Evolutionary conservation across 2,797 vertebrate genomes (phyloP), one percentile per base, ranked within the genome.

Genomic region (Cirrhinus molitorella): DNA sequence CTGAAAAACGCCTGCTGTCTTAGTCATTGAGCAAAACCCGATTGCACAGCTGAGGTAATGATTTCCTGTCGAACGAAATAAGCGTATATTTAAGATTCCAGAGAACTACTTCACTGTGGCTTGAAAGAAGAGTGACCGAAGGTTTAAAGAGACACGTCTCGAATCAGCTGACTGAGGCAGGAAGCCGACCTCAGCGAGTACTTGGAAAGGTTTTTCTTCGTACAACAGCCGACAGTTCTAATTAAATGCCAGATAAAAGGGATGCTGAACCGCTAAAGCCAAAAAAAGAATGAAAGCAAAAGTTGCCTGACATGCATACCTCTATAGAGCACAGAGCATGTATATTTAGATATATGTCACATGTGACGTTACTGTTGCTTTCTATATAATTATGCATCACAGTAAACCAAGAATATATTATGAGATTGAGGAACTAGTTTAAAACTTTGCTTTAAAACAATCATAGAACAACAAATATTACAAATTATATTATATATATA

Each of bases 161-260:
- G 25, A 19, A 84, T 87, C 85, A 86, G 85, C 88, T 89, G 82
- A 83, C 80, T 79, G 34, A 13, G 77, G 72, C 87, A 86, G 88
- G 88, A 89, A 89, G 78, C 51, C 59, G 68, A 70, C 28, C 72
- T 79, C 86, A 78, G 70, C 37, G 63, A 85, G 73, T 89, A 88
- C 88, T 86, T 85, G 85, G 88, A 88, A 89, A 87, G 85, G 59
- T 61, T 81, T 85, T 89, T 89, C 88, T 87, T 66, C 10, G 80
- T 88, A 89, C 67, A 53, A 63, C 79, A 83, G 49, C 51, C 47
- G 70, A 83, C 73, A 79, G 65, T 89, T 87, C 88, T 87, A 88
- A 89, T 86, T 88, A 89, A 88, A 81, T 79, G 37, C 81, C 81
- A 86, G 81, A 89, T 85, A 89, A 86, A 87, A 88, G 86, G 67